Percentiles rank a stretch among this genome's conserved stretches.
These are phyloP conservation scores for Idris sp. DNA, from an alignment of 1,140 invertebrate species.

Conservation along the genomic window DNA sequence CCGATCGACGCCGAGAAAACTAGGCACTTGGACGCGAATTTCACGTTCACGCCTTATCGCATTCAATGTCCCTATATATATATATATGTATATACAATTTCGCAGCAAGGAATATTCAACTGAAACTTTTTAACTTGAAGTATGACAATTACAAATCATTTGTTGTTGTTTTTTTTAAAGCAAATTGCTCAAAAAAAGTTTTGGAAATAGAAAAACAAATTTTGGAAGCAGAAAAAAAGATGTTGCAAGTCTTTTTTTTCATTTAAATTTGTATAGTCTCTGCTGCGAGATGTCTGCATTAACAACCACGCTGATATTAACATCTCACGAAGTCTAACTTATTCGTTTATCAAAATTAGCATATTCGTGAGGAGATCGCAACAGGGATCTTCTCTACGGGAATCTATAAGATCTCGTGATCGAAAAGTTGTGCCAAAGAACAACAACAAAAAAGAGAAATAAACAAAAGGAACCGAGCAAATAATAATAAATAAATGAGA, in stretches of 20 bases:
- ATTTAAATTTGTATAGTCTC: too few relatives aligned
- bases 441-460: conserved; percentile 30
- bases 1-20: conserved; percentile 46
- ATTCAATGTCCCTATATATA: conserved; percentile 26
- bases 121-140: too few relatives aligned
- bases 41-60: conserved; percentile 41
- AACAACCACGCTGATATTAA: conserved; percentile 62
- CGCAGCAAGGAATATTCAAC: conserved; percentile 19
- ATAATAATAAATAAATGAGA: conserved; percentile 47
- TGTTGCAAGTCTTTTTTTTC: conserved; percentile 37
- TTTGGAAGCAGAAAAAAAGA: background rate
- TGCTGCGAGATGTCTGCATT: conserved; percentile 32
- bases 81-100: too few relatives aligned
- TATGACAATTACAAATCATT: too few relatives aligned
- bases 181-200: too few relatives aligned
- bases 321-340: conserved; percentile 60
- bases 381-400: conserved; percentile 62
- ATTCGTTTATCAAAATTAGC: conserved; percentile 63
- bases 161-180: too few relatives aligned
- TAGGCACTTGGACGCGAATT: conserved; percentile 34
- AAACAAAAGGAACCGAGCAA: conserved; percentile 16
- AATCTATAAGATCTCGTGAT: conserved; percentile 63
- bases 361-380: conserved; percentile 62
- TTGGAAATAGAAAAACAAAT: too few relatives aligned
- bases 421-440: conserved; percentile 40